Percentiles rank a stretch among this genome's conserved stretches.
phyloP scores from a whole-genome alignment of 2,888 invertebrate species.

The Lasioglossum calceatum region DNA sequence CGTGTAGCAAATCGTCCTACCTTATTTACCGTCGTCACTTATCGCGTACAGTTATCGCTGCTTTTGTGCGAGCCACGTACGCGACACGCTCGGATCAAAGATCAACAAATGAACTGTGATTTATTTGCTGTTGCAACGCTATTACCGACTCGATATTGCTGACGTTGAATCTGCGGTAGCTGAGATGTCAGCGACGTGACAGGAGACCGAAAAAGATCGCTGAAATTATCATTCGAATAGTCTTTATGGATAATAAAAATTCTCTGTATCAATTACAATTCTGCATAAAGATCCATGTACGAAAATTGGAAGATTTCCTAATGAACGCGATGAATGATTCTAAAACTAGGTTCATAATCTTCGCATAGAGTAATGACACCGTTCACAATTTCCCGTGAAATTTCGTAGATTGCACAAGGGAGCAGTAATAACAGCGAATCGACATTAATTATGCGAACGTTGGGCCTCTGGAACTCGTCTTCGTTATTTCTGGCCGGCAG shows the following conservation, averaged over 20 bases:
- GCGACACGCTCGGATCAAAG: constrained; percentile 51
- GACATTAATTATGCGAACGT: constrained; percentile 36
- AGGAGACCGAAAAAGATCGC: constrained; percentile 23
- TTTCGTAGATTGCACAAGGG: constrained; percentile 27
- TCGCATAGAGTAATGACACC: constrained; percentile 17
- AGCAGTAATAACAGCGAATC: constrained; percentile 15
- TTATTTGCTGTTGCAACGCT: constrained; percentile 39
- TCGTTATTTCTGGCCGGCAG: constrained; percentile 3
- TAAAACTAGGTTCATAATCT: background rate
- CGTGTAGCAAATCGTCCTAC: constrained; percentile 21
- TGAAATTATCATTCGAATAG: background rate
- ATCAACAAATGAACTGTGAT: constrained; percentile 60
- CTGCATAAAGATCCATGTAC: background rate
- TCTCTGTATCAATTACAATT: background rate
- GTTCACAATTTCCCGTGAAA: constrained; percentile 6
- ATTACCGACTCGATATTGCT: constrained; percentile 20
- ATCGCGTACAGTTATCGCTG: constrained; percentile 46
- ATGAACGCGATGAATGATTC: background rate
- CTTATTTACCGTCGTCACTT: constrained; percentile 40
- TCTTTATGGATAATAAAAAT: background rate
- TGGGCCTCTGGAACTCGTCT: background rate
- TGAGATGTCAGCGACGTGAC: constrained; percentile 52
- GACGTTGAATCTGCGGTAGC: constrained; percentile 9
- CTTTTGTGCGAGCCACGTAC: constrained; percentile 13
- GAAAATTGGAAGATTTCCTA: background rate